Base-by-base conservation (phyloP, 1,140 invertebrate species). In the Drosophila repletoides region DNA sequence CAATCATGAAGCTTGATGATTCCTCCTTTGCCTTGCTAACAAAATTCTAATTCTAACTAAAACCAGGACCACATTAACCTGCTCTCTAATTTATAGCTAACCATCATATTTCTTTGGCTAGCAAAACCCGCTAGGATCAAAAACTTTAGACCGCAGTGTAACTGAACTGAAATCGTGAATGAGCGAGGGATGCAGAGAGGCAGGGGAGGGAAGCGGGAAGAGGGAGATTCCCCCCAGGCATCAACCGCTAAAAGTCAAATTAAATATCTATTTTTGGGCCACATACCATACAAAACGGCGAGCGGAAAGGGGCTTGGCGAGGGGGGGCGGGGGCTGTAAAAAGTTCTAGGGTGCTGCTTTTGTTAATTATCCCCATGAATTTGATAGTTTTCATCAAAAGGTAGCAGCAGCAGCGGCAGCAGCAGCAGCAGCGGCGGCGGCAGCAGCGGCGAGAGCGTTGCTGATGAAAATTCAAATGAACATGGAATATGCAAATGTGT, bases 361-460 rank as follows among this genome's bases (percentile, higher is more conserved):
- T 69, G 60, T 64, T 69, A 69, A 69, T 69, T 69, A 69, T 67
- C 43, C 66, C 31, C 59, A 69, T 69, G 66, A 64, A 69, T 55
- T 69, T 69, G 66, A 69, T 69, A 69, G 66, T 69, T 69, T 64
- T 63, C 59, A 69, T 69, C 66, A 69, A 68, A 61, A 63, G 58
- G 58, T 67, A 67, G 36, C n/a, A n/a, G n/a, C n/a, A n/a, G n/a
- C n/a, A n/a, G n/a, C n/a, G n/a, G n/a, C n/a, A n/a, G n/a, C n/a
- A n/a, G n/a, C n/a, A n/a, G n/a, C n/a, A n/a, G n/a, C n/a, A n/a
- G n/a, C n/a, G n/a, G n/a, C n/a, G n/a, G n/a, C n/a, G n/a, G n/a
- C n/a, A n/a, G n/a, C n/a, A n/a, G n/a, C n/a, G n/a, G n/a, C 48
- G 31, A n/a, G 19, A 5, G 5, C 31, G 33, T 43, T 29, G 41